Evolutionary conservation across 1,140 invertebrate genomes (phyloP), one percentile per base, ranked within the genome.

Genomic region (Aricia agestis): DNA sequence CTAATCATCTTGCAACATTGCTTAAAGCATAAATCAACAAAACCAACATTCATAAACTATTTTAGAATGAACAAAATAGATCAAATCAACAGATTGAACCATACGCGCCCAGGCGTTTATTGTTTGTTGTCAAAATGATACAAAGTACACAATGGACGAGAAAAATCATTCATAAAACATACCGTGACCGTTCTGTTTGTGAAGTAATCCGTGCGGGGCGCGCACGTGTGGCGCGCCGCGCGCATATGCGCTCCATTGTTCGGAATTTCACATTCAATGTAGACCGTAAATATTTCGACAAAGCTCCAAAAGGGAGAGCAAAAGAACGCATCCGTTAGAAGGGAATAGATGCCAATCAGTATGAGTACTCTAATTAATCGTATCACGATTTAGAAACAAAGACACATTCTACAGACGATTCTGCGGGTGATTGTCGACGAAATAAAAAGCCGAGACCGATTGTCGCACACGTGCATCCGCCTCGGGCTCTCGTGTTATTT

Each of bases 241-340:
- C 74, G 74, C 83, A 83, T 80, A 85, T 83, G 86, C 81, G 78
- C 81, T 73, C 74, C 80, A 87, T 91, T 89, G 89, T 91, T 89
- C 84, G 82, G 82, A 84, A 89, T 87, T 87, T 89, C 86, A 86
- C 85, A 78, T 89, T 82, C 82, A 88, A 90, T 90, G 83, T 89
- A 78, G 83, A 81, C 81, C 87, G 83, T 91, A 91, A 91, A 91
- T 90, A 89, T 91, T 91, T 89, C 87, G 85, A 91, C 89, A 86
- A 89, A 84, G 80, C 82, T 81, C 79, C 82, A 84, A 84, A 89
- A 87, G 84, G 84, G 87, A 86, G 81, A 84, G 77, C 83, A 85
- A 82, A 84, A 82, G 81, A 86, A 83, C 79, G 82, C 82, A 84
- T 85, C 84, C 83, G 78, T 82, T 82, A 74, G 70, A 72, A 75